A percentile compares a stretch with the other conserved stretches of the same genome.
Conservation (phyloP, 2,888 invertebrate genomes). For the Cryptus armator region DNA sequence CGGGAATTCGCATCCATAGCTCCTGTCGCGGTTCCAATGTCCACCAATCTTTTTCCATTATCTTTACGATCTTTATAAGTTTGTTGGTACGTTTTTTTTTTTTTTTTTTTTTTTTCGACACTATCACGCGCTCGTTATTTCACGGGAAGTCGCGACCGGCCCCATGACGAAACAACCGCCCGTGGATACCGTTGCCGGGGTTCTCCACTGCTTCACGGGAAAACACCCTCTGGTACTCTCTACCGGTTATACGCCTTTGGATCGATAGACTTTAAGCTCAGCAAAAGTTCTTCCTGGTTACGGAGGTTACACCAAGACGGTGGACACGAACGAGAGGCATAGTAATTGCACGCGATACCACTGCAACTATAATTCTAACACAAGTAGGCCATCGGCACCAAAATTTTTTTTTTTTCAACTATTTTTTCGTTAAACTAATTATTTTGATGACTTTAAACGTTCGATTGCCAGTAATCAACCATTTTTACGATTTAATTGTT, state of each 20-base stretch:
- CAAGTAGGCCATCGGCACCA: background rate
- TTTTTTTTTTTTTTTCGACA: background rate
- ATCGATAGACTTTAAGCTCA: constrained; percentile 70
- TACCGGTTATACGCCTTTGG: constrained; percentile 58
- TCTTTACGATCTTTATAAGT: constrained; percentile 2
- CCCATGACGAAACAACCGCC: constrained; percentile 75
- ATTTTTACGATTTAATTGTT: no score
- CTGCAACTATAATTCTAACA: background rate
- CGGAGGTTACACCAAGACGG: constrained; percentile 55
- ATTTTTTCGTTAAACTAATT: no score
- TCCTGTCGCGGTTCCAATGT: constrained; percentile 77
- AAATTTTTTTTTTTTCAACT: background rate
- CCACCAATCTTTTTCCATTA: constrained; percentile 84
- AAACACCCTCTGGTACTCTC: constrained; percentile 51
- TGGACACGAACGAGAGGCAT: constrained; percentile 28
- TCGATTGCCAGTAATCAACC: no score
- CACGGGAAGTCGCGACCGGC: constrained; percentile 27
- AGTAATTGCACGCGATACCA: constrained; percentile 57
- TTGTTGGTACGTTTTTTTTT: background rate
- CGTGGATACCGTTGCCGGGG: constrained; percentile 82
- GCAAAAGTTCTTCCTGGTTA: constrained; percentile 62
- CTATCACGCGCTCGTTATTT: constrained; percentile 45
- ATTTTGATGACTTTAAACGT: background rate
- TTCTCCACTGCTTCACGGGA: constrained; percentile 68
- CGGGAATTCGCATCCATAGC: constrained; percentile 85